A percentile compares a stretch with the other conserved stretches of the same genome.
These are phyloP conservation scores for Melanostoma scalare DNA, from an alignment of 2,888 invertebrate species.

Conservation along the genomic window DNA sequence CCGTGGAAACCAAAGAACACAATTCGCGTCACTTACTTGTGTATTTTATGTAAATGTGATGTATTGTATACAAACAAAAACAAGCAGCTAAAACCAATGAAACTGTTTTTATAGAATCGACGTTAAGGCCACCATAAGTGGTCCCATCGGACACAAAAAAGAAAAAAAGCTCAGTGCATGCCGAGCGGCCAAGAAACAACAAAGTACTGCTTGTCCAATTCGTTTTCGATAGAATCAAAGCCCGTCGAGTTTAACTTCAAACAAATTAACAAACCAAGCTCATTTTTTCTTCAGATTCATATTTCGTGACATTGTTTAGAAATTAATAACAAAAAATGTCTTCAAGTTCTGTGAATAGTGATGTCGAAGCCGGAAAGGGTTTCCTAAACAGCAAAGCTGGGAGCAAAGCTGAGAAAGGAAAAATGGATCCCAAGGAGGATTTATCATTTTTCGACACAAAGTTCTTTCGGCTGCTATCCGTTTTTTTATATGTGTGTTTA, in stretches of 20 bases:
- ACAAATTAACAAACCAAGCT: not conserved
- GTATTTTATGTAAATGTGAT: slow-evolving; percentile 31
- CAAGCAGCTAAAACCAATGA: slow-evolving; percentile 34
- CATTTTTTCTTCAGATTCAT: too few species aligned
- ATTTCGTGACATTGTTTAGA: not conserved
- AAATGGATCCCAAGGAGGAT: not conserved
- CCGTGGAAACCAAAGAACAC: slow-evolving; percentile 43
- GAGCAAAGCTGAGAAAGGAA: not conserved
- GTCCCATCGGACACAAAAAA: slow-evolving; percentile 20
- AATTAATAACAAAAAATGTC: slow-evolving; percentile 27
- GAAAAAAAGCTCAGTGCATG: slow-evolving; percentile 51
- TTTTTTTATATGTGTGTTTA: slow-evolving; percentile 55
- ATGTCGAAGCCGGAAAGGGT: slow-evolving; percentile 54
- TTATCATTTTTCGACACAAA: slow-evolving; percentile 29
- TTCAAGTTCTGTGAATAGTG: slow-evolving; percentile 6
- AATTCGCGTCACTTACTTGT: not conserved
- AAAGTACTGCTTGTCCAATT: slow-evolving; percentile 36
- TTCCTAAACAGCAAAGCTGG: not conserved
- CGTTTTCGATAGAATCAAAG: slow-evolving; percentile 15
- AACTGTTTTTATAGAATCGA: slow-evolving; percentile 37
- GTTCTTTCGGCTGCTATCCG: slow-evolving; percentile 39
- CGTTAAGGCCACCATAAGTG: slow-evolving; percentile 24
- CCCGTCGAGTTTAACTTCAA: not conserved
- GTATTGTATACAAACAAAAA: not conserved
- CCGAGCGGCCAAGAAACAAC: slow-evolving; percentile 53